Evolutionary conservation across 2,113 vertebrate genomes (phyloP), one percentile per base, ranked within the genome.

Genomic region (Maylandia zebra): DNA sequence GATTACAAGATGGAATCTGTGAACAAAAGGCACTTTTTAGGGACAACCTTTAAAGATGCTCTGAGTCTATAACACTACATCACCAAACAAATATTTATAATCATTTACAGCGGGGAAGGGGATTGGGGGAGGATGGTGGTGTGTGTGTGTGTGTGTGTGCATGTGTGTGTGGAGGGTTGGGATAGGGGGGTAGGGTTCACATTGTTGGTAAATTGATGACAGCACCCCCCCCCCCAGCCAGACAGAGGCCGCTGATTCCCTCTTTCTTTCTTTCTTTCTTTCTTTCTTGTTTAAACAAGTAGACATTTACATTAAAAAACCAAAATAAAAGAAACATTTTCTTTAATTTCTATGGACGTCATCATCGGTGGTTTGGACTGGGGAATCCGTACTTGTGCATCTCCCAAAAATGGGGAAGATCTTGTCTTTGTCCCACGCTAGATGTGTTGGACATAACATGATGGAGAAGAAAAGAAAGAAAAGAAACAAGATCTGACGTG

Each of bases 11-110:
- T 97, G 96, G 94, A 96, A 90, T 95, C 95, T 94, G 96, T 96
- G 96, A 96, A 96, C 96, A 97, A 97, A 97, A 97, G 96, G 96
- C 96, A 97, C 96, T 97, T 96, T 97, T 96, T 96, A 96, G 96
- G 96, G 96, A 97, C 95, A 94, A 97, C 96, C 96, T 97, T 97
- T 96, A 96, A 96, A 96, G 96, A 97, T 97, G 96, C 95, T 96
- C 96, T 96, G 95, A 96, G 92, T 97, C 96, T 97, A 95, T 74
- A 93, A 96, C 95, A 97, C 96, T 97, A 96, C 96, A 85, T 96
- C 96, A 97, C 96, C 95, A 97, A 97, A 97, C 96, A 96, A 92
- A 95, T 96, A 96, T 95, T 96, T 95, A 96, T 94, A 96, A 89
- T 97, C 93, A 96, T 97, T 96, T 97, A 97, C 96, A 96, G 92